phyloP scores from a whole-genome alignment of 30 jellyfish, hydroid and myxozoan species.

The Sanderia malayensis region DNA sequence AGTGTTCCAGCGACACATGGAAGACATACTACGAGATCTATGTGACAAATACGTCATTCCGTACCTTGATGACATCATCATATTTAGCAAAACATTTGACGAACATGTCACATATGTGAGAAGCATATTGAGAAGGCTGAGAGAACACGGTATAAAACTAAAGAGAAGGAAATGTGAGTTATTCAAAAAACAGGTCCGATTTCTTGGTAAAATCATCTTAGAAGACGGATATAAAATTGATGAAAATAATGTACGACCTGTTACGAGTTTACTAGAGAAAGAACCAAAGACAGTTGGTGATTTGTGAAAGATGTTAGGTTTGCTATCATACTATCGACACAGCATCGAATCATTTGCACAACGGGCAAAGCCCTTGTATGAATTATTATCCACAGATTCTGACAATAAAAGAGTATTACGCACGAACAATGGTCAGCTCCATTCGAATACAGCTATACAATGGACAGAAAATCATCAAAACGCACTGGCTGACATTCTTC shows the following conservation, averaged over 20 bases:
- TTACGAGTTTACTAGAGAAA: not conserved
- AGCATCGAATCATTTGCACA: constrained; percentile 21
- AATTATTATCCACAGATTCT: constrained; percentile 1
- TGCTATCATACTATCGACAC: constrained; percentile 30
- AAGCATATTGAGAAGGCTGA: constrained; percentile 23
- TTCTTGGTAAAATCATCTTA: constrained; percentile 22
- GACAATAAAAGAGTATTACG: not conserved
- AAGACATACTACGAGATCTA: not conserved
- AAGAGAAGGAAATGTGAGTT: constrained; percentile 30
- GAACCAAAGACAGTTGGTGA: constrained; percentile 37
- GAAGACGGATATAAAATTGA: constrained; percentile 13
- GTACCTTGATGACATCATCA: constrained; percentile 35
- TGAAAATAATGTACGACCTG: constrained; percentile 18
- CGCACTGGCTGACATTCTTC: constrained; percentile 17
- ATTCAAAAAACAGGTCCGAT: constrained; percentile 28
- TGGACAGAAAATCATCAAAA: constrained; percentile 28
- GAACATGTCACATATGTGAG: constrained; percentile 20
- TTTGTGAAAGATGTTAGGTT: constrained; percentile 29
- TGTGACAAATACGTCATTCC: constrained; percentile 33
- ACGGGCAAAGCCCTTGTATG: constrained; percentile 35
- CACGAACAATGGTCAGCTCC: constrained; percentile 16
- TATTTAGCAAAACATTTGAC: constrained; percentile 6
- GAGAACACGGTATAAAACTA: constrained; percentile 25
- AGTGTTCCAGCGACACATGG: constrained; percentile 47
- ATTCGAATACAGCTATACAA: constrained; percentile 3